A percentile compares a stretch with the other conserved stretches of the same genome.
phyloP scores from a whole-genome alignment of 2,797 vertebrate species.

The Anabacerthia variegaticeps region DNA sequence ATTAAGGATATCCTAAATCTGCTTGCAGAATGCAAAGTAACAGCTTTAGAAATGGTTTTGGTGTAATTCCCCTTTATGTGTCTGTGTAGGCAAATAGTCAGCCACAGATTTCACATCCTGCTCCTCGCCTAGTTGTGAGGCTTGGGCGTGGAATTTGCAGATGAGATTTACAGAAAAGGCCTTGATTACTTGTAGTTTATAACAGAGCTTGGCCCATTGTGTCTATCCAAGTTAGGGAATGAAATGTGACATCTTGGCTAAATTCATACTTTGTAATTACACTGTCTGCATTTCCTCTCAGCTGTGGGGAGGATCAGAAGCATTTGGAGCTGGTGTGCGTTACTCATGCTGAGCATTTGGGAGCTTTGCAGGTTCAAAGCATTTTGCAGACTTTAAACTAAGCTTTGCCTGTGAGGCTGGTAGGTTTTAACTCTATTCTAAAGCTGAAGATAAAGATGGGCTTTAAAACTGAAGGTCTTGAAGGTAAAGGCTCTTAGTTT shows the following conservation, averaged over 20 bases:
- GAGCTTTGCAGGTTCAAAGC: conserved; percentile 48
- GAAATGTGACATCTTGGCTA: conserved; percentile 40
- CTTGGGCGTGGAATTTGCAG: conserved; percentile 11
- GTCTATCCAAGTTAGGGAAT: background rate
- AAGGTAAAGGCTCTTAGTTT: background rate
- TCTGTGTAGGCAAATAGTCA: background rate
- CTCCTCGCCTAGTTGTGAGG: background rate
- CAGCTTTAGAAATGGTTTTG: conserved; percentile 16
- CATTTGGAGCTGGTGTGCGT: background rate
- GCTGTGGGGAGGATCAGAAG: conserved; percentile 50
- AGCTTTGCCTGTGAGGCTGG: conserved; percentile 11
- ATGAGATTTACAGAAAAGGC: conserved; percentile 41
- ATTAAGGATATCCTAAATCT: conserved; percentile 36
- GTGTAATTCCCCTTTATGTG: background rate
- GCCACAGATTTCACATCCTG: background rate
- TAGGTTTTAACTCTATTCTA: background rate
- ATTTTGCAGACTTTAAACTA: conserved; percentile 38
- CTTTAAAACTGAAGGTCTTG: background rate
- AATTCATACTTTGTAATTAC: conserved; percentile 54
- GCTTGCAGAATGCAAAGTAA: background rate
- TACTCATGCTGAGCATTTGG: conserved; percentile 28
- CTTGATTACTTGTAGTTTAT: conserved; percentile 35
- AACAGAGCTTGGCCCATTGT: conserved; percentile 25
- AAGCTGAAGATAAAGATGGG: background rate
- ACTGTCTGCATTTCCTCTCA: conserved; percentile 51